Evolutionary conservation across 2,888 invertebrate genomes (phyloP).

Genomic region (Anarsia innoxiella): DNA sequence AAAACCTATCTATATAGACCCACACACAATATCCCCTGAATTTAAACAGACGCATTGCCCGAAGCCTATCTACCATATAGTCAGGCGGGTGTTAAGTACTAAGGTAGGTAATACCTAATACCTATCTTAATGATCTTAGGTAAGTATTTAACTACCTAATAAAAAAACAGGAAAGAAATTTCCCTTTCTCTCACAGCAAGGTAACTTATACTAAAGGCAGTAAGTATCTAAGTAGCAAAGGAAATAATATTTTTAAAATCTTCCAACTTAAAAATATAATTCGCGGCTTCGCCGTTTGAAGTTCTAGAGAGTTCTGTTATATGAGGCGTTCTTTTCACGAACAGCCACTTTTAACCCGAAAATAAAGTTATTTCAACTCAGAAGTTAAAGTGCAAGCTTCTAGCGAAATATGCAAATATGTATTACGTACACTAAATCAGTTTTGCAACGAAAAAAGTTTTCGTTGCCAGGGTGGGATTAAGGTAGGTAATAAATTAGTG

Average conservation of each 20-base stretch:
- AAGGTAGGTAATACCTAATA: no score
- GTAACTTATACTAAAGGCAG: neutral
- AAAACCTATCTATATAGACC: no score
- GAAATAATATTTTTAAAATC: neutral
- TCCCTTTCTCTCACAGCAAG: neutral
- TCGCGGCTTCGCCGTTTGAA: neutral
- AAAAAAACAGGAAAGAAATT: neutral
- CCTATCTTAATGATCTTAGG: no score
- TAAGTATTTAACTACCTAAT: no score
- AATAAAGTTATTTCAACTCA: slow-evolving; percentile 43
- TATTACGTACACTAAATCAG: slow-evolving; percentile 27
- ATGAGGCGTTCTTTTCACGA: slow-evolving; percentile 23
- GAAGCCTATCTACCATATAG: no score
- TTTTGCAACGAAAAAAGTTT: slow-evolving; percentile 28
- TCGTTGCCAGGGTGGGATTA: slow-evolving; percentile 13
- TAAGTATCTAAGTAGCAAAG: neutral
- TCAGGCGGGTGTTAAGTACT: no score
- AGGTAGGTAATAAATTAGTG: neutral
- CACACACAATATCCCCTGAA: no score
- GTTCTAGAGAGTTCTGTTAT: neutral
- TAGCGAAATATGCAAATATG: slow-evolving; percentile 27
- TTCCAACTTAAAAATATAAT: neutral
- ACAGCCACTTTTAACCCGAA: slow-evolving; percentile 39
- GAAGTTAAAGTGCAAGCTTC: slow-evolving; percentile 36
- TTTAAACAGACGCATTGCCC: no score